Evolutionary conservation across 2,113 vertebrate species (phyloP).

Genomic region (Felis chaus): DNA sequence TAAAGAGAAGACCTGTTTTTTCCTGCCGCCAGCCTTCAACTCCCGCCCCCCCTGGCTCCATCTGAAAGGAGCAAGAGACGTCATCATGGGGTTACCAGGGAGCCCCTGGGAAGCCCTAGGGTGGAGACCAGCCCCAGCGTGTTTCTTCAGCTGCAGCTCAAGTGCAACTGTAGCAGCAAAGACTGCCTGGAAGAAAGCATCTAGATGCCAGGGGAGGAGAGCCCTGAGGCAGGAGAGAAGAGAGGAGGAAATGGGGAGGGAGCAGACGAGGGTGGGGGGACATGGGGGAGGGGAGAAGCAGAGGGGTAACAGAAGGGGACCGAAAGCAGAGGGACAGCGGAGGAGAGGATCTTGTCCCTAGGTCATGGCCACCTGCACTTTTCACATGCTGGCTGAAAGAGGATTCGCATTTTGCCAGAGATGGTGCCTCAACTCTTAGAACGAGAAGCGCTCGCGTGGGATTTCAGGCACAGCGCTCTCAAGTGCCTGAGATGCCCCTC

Average conservation of each 20-base stretch:
- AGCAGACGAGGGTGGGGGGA: background rate
- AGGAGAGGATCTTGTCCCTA: background rate
- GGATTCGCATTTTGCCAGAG: background rate
- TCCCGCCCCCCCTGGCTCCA: background rate
- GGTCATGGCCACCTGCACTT: background rate
- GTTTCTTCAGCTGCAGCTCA: background rate
- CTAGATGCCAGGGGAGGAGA: background rate
- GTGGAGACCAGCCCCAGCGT: background rate
- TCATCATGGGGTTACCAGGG: background rate
- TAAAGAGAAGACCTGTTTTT: background rate
- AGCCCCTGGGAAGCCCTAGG: background rate
- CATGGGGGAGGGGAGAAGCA: too few relatives aligned
- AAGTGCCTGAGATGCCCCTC: rapidly evolving
- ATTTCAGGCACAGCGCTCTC: background rate
- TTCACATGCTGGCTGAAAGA: background rate
- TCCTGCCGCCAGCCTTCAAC: background rate
- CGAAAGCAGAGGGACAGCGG: background rate
- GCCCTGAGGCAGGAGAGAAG: background rate
- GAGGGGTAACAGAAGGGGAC: background rate
- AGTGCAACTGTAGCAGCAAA: background rate
- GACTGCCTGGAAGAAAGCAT: background rate
- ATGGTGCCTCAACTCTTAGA: background rate
- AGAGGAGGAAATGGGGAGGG: background rate
- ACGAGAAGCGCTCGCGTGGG: background rate
- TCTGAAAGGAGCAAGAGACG: background rate